A percentile compares a stretch with the other conserved stretches of the same genome.
These are phyloP conservation scores for Pogonomyrmex californicus DNA, from an alignment of 1,140 invertebrate species.

Conservation along the genomic window DNA sequence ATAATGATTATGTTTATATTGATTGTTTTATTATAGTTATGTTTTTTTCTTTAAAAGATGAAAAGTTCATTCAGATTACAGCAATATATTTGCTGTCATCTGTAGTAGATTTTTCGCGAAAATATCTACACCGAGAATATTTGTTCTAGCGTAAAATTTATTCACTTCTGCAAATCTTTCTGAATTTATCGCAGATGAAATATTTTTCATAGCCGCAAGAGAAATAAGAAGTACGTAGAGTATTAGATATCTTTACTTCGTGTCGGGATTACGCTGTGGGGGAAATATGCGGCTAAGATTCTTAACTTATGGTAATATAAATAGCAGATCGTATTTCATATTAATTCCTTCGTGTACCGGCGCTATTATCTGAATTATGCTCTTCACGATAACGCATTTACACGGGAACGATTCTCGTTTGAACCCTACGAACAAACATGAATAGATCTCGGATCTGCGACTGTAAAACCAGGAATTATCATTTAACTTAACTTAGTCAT, in stretches of 20 bases:
- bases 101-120: neutral
- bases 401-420: slow-evolving; percentile 32
- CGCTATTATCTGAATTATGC: slow-evolving; percentile 54
- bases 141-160: neutral
- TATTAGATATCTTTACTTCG: neutral
- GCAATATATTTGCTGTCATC: neutral
- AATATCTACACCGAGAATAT: neutral
- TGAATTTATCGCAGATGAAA: neutral
- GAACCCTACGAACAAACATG: slow-evolving; percentile 2
- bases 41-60: slow-evolving; percentile 17
- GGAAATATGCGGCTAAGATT: slow-evolving; percentile 27
- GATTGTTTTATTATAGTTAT: neutral
- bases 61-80: neutral
- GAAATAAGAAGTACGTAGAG: neutral
- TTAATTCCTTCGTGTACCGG: slow-evolving; percentile 25
- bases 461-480: slow-evolving; percentile 48
- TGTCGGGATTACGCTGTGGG: neutral
- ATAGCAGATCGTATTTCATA: slow-evolving; percentile 52
- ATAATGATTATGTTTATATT: too few species aligned
- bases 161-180: neutral
- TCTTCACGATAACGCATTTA: slow-evolving; percentile 48
- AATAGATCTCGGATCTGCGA: slow-evolving; percentile 17
- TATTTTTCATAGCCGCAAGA: neutral
- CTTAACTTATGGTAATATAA: slow-evolving; percentile 30
- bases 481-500: slow-evolving; percentile 6